Conservation (phyloP, 2,113 vertebrate species). For the Alces alces region DNA sequence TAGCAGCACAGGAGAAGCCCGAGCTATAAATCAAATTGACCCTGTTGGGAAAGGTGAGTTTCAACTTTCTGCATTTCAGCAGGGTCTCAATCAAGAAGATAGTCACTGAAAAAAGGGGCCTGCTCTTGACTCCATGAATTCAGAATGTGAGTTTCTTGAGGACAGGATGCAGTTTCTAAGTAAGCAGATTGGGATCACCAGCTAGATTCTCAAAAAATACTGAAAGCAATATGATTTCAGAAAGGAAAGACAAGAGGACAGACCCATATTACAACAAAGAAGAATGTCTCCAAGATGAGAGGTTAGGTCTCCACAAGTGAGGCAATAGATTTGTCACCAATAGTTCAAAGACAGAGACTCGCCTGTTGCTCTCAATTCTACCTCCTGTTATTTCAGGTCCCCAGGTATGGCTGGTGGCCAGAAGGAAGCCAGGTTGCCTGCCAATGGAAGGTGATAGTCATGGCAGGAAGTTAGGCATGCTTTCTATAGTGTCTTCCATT, state of each 20-base stretch:
- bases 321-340: neutral
- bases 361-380: neutral
- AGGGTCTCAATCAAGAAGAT: neutral
- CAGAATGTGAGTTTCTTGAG: neutral
- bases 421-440: neutral
- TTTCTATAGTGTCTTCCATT: neutral
- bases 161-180: neutral
- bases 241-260: neutral
- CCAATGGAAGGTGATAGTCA: neutral
- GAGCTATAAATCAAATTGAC: neutral
- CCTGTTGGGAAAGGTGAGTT: neutral
- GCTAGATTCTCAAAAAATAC: neutral
- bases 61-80: neutral
- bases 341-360: neutral
- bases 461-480: neutral
- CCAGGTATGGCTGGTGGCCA: neutral
- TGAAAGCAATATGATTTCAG: neutral
- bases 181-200: neutral
- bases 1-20: neutral
- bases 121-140: neutral
- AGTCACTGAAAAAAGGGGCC: neutral
- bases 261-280: neutral
- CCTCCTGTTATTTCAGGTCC: neutral
- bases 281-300: neutral
- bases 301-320: neutral